phyloP scores from a whole-genome alignment of 2,888 invertebrate species.

The Torymus aiolomorphi region DNA sequence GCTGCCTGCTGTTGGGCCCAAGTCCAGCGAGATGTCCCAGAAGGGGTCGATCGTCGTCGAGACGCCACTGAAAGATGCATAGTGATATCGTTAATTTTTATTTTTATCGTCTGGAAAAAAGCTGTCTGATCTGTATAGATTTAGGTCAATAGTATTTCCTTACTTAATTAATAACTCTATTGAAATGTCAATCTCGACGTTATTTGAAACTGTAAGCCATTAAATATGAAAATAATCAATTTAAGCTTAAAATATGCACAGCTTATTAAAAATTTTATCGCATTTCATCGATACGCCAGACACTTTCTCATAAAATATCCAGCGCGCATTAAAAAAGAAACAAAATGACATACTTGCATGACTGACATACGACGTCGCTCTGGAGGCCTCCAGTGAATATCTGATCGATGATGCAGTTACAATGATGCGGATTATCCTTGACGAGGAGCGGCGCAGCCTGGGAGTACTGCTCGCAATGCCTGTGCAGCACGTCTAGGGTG shows the following conservation, averaged over 20 bases:
- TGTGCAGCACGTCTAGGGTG: conserved; percentile 93
- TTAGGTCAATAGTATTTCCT: too few species aligned
- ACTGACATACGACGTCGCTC: conserved; percentile 96
- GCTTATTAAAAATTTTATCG: too few species aligned
- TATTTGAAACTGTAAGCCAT: too few species aligned
- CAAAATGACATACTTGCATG: conserved; percentile 84
- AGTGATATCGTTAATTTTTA: too few species aligned
- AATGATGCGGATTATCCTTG: conserved; percentile 78
- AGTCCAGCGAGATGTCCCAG: conserved; percentile 97
- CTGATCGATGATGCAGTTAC: conserved; percentile 97
- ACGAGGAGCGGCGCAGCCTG: conserved; percentile 71
- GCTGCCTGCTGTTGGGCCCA: conserved; percentile 81
- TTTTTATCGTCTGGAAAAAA: too few species aligned
- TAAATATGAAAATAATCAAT: too few species aligned
- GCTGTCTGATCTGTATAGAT: too few species aligned
- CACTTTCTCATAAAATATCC: neutral
- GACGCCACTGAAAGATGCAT: conserved; percentile 81
- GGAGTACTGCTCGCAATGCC: conserved; percentile 80
- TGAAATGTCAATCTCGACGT: too few species aligned
- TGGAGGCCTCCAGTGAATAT: conserved; percentile 97
- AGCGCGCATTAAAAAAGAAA: neutral
- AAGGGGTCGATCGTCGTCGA: conserved; percentile 98
- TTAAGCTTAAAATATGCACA: too few species aligned
- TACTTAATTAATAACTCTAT: too few species aligned
- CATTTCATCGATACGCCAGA: too few species aligned